These are phyloP conservation scores for Maniola hyperantus DNA, from an alignment of 2,888 invertebrate genomes.

Conservation along the genomic window DNA sequence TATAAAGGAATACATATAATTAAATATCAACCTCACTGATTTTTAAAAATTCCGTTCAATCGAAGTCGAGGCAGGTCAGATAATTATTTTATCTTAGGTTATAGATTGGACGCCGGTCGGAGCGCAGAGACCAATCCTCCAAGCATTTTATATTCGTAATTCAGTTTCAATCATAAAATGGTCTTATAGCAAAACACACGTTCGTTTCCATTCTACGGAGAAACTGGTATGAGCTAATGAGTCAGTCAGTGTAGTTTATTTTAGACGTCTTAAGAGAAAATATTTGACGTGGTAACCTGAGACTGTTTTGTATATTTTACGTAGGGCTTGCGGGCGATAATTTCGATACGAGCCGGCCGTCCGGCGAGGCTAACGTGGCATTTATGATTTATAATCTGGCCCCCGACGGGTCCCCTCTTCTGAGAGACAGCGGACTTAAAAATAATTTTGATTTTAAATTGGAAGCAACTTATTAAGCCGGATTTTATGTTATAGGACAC, in stretches of 20 bases:
- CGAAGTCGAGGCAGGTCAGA: too few relatives aligned
- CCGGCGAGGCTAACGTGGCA: slow-evolving; percentile 70
- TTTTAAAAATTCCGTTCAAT: too few relatives aligned
- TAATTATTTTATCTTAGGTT: too few relatives aligned
- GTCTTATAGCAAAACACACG: slow-evolving; percentile 17
- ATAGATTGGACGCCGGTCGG: too few relatives aligned
- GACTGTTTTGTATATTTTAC: slow-evolving; percentile 77
- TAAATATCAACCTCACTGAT: too few relatives aligned
- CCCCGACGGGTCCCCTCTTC: slow-evolving; percentile 69
- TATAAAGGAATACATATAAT: too few relatives aligned
- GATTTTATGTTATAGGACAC: slow-evolving; percentile 63
- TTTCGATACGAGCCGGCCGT: slow-evolving; percentile 67
- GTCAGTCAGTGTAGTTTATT: slow-evolving; percentile 63
- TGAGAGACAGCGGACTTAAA: slow-evolving; percentile 70
- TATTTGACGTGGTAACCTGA: slow-evolving; percentile 74
- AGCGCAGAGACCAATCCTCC: too few relatives aligned
- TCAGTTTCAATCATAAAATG: neutral
- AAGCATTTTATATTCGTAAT: slow-evolving; percentile 1
- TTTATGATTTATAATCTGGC: slow-evolving; percentile 80
- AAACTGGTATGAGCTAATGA: slow-evolving; percentile 48
- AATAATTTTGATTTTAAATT: slow-evolving; percentile 78
- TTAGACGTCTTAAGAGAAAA: slow-evolving; percentile 61
- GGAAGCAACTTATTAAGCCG: slow-evolving; percentile 72
- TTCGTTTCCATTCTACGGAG: slow-evolving; percentile 19
- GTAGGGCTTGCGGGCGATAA: slow-evolving; percentile 71